Evolutionary conservation across 2,113 vertebrate species (phyloP).

Genomic region (Bos taurus): ARS-UCD2.0 NC_037333.1:74086001-74086500

Average conservation of each 20-base stretch:
- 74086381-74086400: not conserved
- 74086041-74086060: not conserved
- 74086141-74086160: not conserved
- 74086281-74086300: not conserved
- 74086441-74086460: not conserved
- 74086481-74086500: not conserved
- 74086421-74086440: not conserved
- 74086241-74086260: not conserved
- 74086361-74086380: not conserved
- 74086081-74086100: not conserved
- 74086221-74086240: not conserved
- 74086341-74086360: not conserved
- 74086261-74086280: not conserved
- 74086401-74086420: not conserved
- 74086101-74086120: not conserved
- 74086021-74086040: not conserved
- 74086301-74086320: not conserved
- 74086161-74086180: not conserved
- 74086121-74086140: not conserved
- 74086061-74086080: not conserved
- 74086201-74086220: not conserved
- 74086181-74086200: not conserved
- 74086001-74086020: not conserved
- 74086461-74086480: not conserved
- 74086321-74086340: not conserved